A percentile compares a stretch with the other conserved stretches of the same genome.
These are phyloP conservation scores for Paraplagusia blochii DNA, from an alignment of 2,113 vertebrate species.

Conservation along the genomic window DNA sequence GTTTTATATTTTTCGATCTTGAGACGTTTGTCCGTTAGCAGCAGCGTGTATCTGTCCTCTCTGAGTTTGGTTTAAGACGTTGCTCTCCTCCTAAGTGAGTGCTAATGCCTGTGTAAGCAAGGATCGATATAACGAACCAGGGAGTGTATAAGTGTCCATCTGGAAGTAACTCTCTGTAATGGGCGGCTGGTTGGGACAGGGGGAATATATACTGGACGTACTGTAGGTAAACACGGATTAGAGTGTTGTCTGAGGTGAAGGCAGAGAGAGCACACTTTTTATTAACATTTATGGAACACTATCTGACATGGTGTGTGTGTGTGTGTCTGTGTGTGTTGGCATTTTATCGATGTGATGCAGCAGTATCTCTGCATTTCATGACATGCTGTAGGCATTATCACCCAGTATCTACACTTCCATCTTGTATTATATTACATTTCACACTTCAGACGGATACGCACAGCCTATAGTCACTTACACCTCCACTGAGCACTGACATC, in stretches of 20 bases:
- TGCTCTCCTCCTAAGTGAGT: slow-evolving; percentile 63
- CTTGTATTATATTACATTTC: no score
- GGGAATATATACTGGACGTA: slow-evolving; percentile 29
- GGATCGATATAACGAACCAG: slow-evolving; percentile 65
- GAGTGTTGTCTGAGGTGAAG: background rate
- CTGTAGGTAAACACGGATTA: slow-evolving; percentile 12
- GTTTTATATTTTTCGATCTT: slow-evolving; percentile 11
- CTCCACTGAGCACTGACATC: no score
- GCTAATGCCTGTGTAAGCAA: slow-evolving; percentile 69
- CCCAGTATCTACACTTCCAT: no score
- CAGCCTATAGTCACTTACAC: no score
- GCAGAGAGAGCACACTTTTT: background rate
- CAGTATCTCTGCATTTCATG: background rate
- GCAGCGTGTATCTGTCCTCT: slow-evolving; percentile 6
- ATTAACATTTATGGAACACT: slow-evolving; percentile 17
- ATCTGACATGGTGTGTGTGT: slow-evolving; percentile 11
- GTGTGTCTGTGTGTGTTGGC: background rate
- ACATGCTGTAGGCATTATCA: no score
- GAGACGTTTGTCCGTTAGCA: slow-evolving; percentile 8
- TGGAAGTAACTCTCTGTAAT: slow-evolving; percentile 48
- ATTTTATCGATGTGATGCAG: background rate
- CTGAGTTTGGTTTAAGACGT: slow-evolving; percentile 45
- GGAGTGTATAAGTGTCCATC: slow-evolving; percentile 69
- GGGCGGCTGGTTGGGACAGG: slow-evolving; percentile 33
- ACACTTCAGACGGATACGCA: no score